Evolutionary conservation across 2,797 vertebrate species (phyloP).

Genomic region (Enteromius treurensis): DNA sequence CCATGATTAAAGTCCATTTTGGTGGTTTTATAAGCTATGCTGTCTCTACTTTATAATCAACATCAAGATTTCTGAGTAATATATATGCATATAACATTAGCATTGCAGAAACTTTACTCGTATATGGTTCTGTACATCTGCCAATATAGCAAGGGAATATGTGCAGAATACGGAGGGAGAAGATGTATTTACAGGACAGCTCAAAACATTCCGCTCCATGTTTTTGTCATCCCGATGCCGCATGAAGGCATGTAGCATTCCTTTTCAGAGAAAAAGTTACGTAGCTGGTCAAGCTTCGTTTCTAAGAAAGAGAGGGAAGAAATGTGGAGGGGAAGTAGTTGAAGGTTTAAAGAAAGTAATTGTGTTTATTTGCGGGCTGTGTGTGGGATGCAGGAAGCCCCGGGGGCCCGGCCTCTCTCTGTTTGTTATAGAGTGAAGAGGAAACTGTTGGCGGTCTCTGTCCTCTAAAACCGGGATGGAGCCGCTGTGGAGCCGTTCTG

Average conservation of each 20-base stretch:
- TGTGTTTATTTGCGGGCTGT: conserved; percentile 80
- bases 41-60: not conserved
- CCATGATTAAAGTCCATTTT: too few species aligned
- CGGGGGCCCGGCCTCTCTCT: conserved; percentile 72
- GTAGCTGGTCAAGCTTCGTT: conserved; percentile 29
- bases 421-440: conserved; percentile 82
- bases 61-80: not conserved
- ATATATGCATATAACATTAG: not conserved
- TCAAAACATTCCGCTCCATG: conserved; percentile 27
- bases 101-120: not conserved
- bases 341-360: conserved; percentile 71
- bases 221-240: conserved; percentile 42
- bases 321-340: conserved; percentile 70
- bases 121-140: not conserved
- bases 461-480: conserved; percentile 83
- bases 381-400: conserved; percentile 81
- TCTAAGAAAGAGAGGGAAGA: conserved; percentile 54
- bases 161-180: conserved; percentile 9
- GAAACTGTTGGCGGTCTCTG: conserved; percentile 80
- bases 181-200: conserved; percentile 35
- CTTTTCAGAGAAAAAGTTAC: conserved; percentile 36
- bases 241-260: conserved; percentile 29
- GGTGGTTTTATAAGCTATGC: not conserved
- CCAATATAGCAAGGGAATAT: not conserved
- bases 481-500: conserved; percentile 78